These are phyloP conservation scores for Tragopan temminckii DNA, from an alignment of 2,797 vertebrate species.

Conservation along the genomic window DNA sequence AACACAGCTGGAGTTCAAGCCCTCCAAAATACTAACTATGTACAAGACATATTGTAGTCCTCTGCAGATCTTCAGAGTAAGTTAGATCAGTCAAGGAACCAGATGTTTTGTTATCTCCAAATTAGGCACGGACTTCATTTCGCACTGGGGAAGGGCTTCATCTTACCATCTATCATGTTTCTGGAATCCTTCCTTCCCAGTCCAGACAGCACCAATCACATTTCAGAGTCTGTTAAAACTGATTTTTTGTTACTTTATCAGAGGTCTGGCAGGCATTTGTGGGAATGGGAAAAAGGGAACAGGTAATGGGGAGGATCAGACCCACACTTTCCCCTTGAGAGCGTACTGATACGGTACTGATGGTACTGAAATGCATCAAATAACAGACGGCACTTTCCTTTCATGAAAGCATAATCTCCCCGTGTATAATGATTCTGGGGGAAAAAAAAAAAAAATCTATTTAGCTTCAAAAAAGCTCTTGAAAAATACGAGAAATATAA, in stretches of 20 bases:
- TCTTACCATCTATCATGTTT: slow-evolving; percentile 72
- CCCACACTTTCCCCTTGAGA: not conserved
- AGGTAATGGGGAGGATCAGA: slow-evolving; percentile 13
- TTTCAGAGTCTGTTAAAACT: slow-evolving; percentile 51
- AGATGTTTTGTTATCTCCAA: slow-evolving; percentile 76
- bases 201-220: slow-evolving; percentile 36
- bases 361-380: not conserved
- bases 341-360: not conserved
- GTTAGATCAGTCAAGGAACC: slow-evolving; percentile 54
- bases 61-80: slow-evolving; percentile 55
- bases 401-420: not conserved
- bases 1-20: slow-evolving; percentile 51
- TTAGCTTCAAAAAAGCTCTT: not conserved
- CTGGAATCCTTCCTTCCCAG: slow-evolving; percentile 65
- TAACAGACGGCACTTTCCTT: not conserved
- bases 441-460: not conserved
- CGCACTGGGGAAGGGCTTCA: slow-evolving; percentile 57
- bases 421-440: not conserved
- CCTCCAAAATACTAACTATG: slow-evolving; percentile 65
- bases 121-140: slow-evolving; percentile 69
- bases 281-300: slow-evolving; percentile 39
- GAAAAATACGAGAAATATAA: slow-evolving; percentile 14
- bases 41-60: slow-evolving; percentile 55
- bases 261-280: slow-evolving; percentile 38
- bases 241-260: slow-evolving; percentile 49